Percentiles rank a stretch among this genome's conserved stretches.
These are phyloP conservation scores for Peromyscus leucopus DNA, from an alignment of 2,113 vertebrate species.

Conservation along the genomic window DNA sequence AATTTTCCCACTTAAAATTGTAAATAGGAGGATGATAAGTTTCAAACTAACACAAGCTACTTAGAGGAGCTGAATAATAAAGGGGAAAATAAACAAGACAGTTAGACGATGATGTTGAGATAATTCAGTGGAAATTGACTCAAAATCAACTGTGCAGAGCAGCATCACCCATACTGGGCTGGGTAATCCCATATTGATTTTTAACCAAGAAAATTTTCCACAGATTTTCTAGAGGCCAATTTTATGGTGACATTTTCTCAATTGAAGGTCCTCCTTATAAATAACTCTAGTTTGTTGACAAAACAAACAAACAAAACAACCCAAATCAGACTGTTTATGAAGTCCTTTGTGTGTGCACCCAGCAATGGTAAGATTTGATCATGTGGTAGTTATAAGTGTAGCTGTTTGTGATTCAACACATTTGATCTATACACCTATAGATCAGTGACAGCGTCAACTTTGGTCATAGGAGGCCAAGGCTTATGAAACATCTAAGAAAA, in stretches of 20 bases:
- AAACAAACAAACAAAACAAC: not conserved
- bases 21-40: not conserved
- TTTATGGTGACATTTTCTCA: not conserved
- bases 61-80: not conserved
- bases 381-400: not conserved
- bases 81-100: not conserved
- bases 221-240: not conserved
- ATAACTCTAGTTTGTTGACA: not conserved
- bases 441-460: not conserved
- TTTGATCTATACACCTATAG: not conserved
- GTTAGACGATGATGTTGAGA: not conserved
- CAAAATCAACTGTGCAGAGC: not conserved
- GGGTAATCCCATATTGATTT: not conserved
- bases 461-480: no score
- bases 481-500: not conserved
- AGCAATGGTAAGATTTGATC: not conserved
- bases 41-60: not conserved
- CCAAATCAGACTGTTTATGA: not conserved
- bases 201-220: not conserved
- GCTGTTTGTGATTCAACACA: not conserved
- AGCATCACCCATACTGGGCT: not conserved
- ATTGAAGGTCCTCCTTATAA: not conserved
- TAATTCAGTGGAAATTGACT: not conserved
- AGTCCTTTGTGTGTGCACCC: not conserved
- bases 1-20: accelerated